Base-by-base conservation (phyloP, 2,797 vertebrate species). In the Danio choprae region DNA sequence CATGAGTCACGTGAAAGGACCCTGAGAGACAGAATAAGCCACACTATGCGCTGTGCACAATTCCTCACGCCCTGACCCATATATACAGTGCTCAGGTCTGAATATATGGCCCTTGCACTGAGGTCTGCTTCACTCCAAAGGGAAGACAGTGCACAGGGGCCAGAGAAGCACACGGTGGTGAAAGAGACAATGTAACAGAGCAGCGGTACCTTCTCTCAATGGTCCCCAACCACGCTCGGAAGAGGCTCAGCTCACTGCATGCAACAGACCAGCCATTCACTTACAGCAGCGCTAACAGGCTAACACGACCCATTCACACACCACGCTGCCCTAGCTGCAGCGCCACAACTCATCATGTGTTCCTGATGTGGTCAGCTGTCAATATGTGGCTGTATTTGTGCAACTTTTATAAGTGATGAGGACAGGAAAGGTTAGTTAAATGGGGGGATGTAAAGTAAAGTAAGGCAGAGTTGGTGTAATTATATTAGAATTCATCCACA, bases 171-270 rank as follows among this genome's bases (percentile, higher is more conserved):
- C 62, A 81, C 4, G 67, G 48, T 20, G 64, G 62, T 56, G 40
- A 79, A 75, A 56, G 64, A 18, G 7, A 40, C 29, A 80, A 85
- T 40, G 83, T 86, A 83, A 83, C 86, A 53, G 68, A 50, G 81
- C 83, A 89, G 85, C 4, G 59, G 88, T 90, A 92, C 91, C 91
- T 90, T 91, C 88, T 89, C 81, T 91, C 89, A 91, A 86, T 87
- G 74, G 89, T 91, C 89, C 89, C 91, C 88, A 91, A 90, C 90
- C 90, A 92, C 85, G 86, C 89, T 89, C 89, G 90, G 90, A 93
- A 91, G 85, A 89, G 87, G 74, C 88, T 86, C 81, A 92, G 90
- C 78, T 92, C 90, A 88, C 88, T 87, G 90, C 88, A 90, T 91
- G 90, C 90, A 92, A 92, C 90, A 92, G 80, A 65, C 60, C 71